A percentile compares a stretch with the other conserved stretches of the same genome.
phyloP scores from a whole-genome alignment of 2,888 invertebrate genomes.

The Cactoblastis cactorum region DNA sequence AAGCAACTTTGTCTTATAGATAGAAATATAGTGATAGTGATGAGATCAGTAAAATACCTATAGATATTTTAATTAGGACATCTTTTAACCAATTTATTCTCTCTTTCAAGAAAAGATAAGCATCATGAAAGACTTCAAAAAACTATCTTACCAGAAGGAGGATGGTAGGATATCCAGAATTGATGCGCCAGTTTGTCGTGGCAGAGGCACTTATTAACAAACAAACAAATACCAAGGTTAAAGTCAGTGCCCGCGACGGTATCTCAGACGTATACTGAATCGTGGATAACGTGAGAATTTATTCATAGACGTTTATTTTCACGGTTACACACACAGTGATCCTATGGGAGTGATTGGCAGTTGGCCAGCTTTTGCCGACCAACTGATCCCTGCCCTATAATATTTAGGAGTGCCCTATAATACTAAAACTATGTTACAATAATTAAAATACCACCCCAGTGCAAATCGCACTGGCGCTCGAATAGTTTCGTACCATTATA shows the following conservation, averaged over 20 bases:
- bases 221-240: constrained; percentile 21
- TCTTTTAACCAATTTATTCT: too few species aligned
- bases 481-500: too few species aligned
- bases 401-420: not conserved
- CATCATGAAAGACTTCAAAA: too few species aligned
- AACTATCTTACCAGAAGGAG: constrained; percentile 81
- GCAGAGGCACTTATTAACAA: constrained; percentile 9
- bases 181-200: constrained; percentile 87
- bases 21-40: too few species aligned
- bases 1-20: too few species aligned
- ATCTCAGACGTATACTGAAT: constrained; percentile 37
- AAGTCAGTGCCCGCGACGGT: constrained; percentile 26
- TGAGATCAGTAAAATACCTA: too few species aligned
- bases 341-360: constrained; percentile 52
- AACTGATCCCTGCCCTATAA: constrained; percentile 8
- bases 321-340: constrained; percentile 45
- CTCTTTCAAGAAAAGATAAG: too few species aligned
- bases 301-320: constrained; percentile 75
- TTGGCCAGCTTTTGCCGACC: constrained; percentile 37
- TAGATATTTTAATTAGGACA: too few species aligned
- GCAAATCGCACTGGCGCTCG: too few species aligned
- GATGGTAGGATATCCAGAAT: constrained; percentile 92
- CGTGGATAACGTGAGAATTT: constrained; percentile 50
- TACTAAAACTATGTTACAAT: too few species aligned
- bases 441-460: too few species aligned